Base-by-base conservation (phyloP, 2,113 vertebrate genomes). In the Climacteris rufus region DNA sequence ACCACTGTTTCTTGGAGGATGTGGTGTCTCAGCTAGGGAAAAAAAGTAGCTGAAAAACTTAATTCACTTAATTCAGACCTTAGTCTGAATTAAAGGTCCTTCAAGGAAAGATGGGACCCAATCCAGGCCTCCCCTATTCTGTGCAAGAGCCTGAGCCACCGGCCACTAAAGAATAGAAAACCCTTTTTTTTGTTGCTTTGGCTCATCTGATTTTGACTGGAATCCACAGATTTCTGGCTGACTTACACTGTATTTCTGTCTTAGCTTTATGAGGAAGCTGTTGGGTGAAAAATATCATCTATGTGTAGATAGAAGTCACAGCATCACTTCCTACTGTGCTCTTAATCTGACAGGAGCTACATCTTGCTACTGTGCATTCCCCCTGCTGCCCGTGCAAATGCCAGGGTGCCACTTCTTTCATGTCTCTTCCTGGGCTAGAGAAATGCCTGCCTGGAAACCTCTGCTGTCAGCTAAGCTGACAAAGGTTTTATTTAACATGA, bases 181-280 rank as follows among this genome's bases (percentile, higher is more conserved):
- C 33, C 8, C 44, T 94, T 91, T 94, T 91, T 30, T 94, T 87
- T 90, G 57, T 65, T 88, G 40, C 92, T 88, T 85, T 66, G 71
- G n/a, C 53, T 90, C 54, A 40, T 84, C 82, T 28, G 13, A 53
- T 83, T 91, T 89, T 91, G 70, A 93, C 74, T 90, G 40, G 76
- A 72, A 65, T 92, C 70, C 95, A 79, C 54, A 57, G 70, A 72
- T 91, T 96, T 79, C 87, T 94, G 92, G 85, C 78, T 92, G 82
- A 80, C 75, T 61, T 72, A 28, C 6, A 3, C 40, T 79, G 40
- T 69, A 52, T 86, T 88, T 96, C 63, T 88, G 33, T 25, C 49
- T 86, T 86, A 76, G 71, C 61, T 96, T 94, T 90, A 79, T 39
- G 45, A 90, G 64, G 70, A 93, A 92, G 52, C 88, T 90, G 76